Evolutionary conservation across 1,140 invertebrate species (phyloP).

Genomic region (Drosophila equinoxialis): DNA sequence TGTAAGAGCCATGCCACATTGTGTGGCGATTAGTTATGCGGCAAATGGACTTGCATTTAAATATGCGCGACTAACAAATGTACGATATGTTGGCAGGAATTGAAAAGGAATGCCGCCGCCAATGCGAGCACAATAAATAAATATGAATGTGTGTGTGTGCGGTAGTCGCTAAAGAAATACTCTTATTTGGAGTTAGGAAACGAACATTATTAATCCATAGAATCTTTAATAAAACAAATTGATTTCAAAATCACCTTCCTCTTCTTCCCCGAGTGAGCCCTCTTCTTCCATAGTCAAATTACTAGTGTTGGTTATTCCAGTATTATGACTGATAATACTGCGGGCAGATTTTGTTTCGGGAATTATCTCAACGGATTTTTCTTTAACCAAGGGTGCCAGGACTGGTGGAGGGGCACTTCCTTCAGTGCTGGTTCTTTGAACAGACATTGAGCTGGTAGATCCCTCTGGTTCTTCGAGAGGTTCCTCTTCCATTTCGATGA

Average conservation of each 20-base stretch:
- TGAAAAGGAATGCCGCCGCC: conserved; percentile 55
- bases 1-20: conserved; percentile 66
- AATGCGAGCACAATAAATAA: conserved; percentile 34
- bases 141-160: conserved; percentile 22
- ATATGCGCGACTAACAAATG: conserved; percentile 47
- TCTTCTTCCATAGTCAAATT: neutral
- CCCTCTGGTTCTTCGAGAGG: conserved; percentile 64
- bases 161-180: neutral
- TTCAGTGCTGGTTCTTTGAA: conserved; percentile 62
- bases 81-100: conserved; percentile 20
- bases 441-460: neutral
- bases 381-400: conserved; percentile 28
- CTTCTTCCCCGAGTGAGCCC: conserved; percentile 26
- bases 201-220: neutral
- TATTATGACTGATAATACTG: conserved; percentile 4
- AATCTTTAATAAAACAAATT: conserved; percentile 66
- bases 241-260: conserved; percentile 72
- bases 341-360: conserved; percentile 6
- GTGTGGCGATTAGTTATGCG: conserved; percentile 65
- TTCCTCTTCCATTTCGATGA: conserved; percentile 61
- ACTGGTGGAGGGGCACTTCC: conserved; percentile 38
- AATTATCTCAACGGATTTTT: neutral
- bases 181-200: neutral
- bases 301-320: neutral
- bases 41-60: conserved; percentile 37